Evolutionary conservation across 2,797 vertebrate species (phyloP), one percentile per base, ranked within the genome.

Genomic region (Rhabdophis nuchalis): DNA sequence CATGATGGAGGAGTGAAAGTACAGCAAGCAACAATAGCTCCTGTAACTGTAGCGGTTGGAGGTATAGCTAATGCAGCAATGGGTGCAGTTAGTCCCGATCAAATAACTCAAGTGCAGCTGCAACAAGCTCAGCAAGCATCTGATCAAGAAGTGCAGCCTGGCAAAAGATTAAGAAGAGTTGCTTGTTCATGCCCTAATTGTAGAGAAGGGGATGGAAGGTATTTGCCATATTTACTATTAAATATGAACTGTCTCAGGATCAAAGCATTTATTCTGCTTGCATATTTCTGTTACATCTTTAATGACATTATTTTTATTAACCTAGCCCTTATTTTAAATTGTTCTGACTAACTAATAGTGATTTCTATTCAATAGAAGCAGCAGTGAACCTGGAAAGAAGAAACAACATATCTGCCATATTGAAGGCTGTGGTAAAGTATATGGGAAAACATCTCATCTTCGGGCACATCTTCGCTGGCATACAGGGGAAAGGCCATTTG

Each of bases 391-490:
- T 58, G 98, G 99, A 86, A 99, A 99, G 97, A 99, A 99, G 98
- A 99, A 99, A 93, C 99, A 99, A 96, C 99, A 99, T 96, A 98
- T 99, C 96, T 99, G 99, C 96, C 99, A 99, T 97, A 99, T 99
- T 97, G 99, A 99, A 97, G 99, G 99, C 92, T 99, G 99, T 91
- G 99, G 99, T 91, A 99, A 99, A 97, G 99, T 99, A 87, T 99
- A 99, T 92, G 99, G 99, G 85, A 99, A 99, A 97, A 99, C 99
- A 29, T 99, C 99, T 94, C 99, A 99, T 97, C 97, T 99, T 93
- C 97, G 99, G 96, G 99, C 99, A 46, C 99, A 99, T 95, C 98
- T 99, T 96, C 99, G 99, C 96, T 99, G 99, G 99, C 99, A 99
- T 97, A 99, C 99, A 0, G 99, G 99, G n/a, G 99, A 99, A 97